Percentiles rank a stretch among this genome's conserved stretches.
Evolutionary conservation across 2,888 invertebrate species (phyloP).

Genomic region (Pollenia labialis): DNA sequence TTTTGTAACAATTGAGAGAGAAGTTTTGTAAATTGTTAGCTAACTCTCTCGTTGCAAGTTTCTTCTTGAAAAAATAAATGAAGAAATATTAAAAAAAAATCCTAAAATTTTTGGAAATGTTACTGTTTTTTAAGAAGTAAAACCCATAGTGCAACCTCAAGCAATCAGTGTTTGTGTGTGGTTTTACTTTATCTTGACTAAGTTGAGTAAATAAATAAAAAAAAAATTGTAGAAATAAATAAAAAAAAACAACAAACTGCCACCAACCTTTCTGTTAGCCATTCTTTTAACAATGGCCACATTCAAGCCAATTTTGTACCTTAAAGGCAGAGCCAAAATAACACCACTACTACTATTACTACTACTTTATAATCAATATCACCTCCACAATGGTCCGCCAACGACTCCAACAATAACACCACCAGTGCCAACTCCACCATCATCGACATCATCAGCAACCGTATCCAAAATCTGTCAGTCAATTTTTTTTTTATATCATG

Average conservation of each 20-base stretch:
- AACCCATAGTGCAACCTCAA: constrained; percentile 33
- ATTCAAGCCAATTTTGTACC: constrained; percentile 71
- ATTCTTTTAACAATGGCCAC: constrained; percentile 60
- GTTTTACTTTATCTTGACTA: constrained; percentile 53
- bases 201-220: constrained; percentile 33
- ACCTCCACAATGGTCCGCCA: constrained; percentile 24
- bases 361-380: constrained; percentile 54
- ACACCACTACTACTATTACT: constrained; percentile 63
- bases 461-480: constrained; percentile 75
- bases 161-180: constrained; percentile 44
- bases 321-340: constrained; percentile 68
- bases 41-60: too few relatives aligned
- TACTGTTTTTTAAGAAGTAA: background rate
- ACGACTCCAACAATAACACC: constrained; percentile 53
- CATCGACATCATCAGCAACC: constrained; percentile 59
- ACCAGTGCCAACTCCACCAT: background rate
- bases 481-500: constrained; percentile 75
- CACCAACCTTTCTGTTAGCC: constrained; percentile 54
- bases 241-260: constrained; percentile 51
- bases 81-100: too few relatives aligned
- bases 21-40: too few relatives aligned
- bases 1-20: too few relatives aligned
- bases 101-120: background rate
- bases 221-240: background rate
- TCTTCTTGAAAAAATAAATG: too few relatives aligned